These are phyloP conservation scores for Hippoglossus hippoglossus DNA, from an alignment of 2,797 vertebrate genomes.

Conservation along the genomic window DNA sequence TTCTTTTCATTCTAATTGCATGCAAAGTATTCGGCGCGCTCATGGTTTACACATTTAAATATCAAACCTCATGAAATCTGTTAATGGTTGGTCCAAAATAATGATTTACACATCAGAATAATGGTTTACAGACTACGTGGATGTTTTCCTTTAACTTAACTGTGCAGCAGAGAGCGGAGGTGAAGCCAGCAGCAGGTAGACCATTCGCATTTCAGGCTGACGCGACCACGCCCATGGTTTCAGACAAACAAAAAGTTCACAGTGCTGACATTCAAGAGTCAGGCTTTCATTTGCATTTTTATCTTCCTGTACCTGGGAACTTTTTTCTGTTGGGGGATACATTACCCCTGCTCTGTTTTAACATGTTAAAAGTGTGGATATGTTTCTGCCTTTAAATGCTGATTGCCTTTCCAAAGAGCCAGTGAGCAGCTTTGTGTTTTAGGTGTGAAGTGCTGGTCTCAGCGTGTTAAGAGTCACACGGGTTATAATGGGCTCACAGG, in stretches of 20 bases:
- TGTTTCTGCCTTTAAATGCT: slow-evolving; percentile 37
- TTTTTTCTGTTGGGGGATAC: background rate
- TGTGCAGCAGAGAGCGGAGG: background rate
- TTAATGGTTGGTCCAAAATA: slow-evolving; percentile 12
- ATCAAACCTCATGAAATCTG: background rate
- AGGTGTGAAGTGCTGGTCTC: slow-evolving; percentile 61
- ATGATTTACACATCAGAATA: slow-evolving; percentile 31
- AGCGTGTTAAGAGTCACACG: slow-evolving; percentile 54
- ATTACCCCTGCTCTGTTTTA: slow-evolving; percentile 14
- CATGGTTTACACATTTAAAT: background rate
- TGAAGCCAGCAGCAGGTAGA: slow-evolving; percentile 10
- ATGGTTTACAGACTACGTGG: slow-evolving; percentile 37
- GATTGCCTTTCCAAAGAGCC: slow-evolving; percentile 26
- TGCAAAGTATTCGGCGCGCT: background rate
- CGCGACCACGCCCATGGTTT: slow-evolving; percentile 16
- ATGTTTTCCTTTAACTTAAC: background rate
- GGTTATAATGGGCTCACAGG: slow-evolving; percentile 53
- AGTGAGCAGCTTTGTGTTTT: slow-evolving; percentile 29
- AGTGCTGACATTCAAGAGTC: slow-evolving; percentile 17
- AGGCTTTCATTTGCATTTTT: slow-evolving; percentile 37
- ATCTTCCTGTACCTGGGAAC: background rate
- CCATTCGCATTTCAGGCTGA: slow-evolving; percentile 28
- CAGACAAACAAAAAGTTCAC: slow-evolving; percentile 28
- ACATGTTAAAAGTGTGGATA: slow-evolving; percentile 20
- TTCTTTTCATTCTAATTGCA: background rate